phyloP scores from a whole-genome alignment of 2,113 vertebrate genomes.

The Malurus alboscapulatus region DNA sequence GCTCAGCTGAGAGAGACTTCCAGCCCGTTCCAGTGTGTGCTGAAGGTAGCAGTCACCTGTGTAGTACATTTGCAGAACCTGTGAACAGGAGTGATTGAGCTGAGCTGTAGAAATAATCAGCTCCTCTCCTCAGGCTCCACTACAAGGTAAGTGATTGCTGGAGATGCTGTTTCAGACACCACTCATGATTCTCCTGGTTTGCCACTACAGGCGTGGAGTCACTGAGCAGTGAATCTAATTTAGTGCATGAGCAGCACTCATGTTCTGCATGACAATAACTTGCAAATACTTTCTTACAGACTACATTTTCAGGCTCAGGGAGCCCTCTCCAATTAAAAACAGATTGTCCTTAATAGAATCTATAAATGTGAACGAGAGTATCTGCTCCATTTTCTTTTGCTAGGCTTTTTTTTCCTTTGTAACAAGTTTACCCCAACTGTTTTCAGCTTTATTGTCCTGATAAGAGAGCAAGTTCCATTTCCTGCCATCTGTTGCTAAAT shows the following conservation, averaged over 20 bases:
- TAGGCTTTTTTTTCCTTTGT: not conserved
- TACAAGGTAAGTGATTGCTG: not conserved
- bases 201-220: not conserved
- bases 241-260: conserved; percentile 7
- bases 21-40: not conserved
- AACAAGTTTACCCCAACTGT: conserved; percentile 9
- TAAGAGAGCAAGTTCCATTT: conserved; percentile 24
- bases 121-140: not conserved
- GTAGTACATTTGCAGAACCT: not conserved
- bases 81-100: not conserved
- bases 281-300: not conserved
- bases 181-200: not conserved
- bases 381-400: not conserved
- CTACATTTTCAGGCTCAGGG: not conserved
- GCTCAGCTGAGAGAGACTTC: not conserved
- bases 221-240: conserved; percentile 6
- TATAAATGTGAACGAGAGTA: not conserved
- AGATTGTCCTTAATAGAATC: conserved; percentile 37
- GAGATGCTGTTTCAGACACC: not conserved
- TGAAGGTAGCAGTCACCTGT: not conserved
- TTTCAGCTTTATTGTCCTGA: conserved; percentile 24
- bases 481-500: conserved; percentile 25
- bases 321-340: conserved; percentile 17
- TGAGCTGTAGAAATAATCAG: not conserved
- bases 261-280: not conserved